phyloP scores from a whole-genome alignment of 2,888 invertebrate genomes.

The Andricus curvator region DNA sequence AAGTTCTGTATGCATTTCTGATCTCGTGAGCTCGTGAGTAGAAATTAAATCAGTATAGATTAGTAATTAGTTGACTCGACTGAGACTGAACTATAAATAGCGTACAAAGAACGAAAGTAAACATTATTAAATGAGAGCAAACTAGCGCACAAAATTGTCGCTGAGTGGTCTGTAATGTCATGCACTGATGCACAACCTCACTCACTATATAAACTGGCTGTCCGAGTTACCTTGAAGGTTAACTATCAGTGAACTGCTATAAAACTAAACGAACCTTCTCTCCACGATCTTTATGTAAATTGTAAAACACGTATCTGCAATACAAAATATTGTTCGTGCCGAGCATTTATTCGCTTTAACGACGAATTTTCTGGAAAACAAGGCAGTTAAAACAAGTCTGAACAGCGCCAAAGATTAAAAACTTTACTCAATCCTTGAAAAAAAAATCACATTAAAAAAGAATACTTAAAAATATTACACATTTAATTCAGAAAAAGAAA shows the following conservation, averaged over 20 bases:
- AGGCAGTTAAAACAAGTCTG: conserved; percentile 10
- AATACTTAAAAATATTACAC: too few species aligned
- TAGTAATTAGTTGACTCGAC: not conserved
- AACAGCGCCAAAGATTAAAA: not conserved
- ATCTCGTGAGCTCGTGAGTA: not conserved
- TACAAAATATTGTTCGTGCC: not conserved
- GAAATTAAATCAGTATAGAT: conserved; percentile 1
- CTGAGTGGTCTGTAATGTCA: conserved; percentile 49
- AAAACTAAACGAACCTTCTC: conserved; percentile 55
- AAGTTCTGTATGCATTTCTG: not conserved
- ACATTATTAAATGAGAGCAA: conserved; percentile 36
- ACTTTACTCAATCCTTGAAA: not conserved
- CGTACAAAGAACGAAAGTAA: conserved; percentile 31
- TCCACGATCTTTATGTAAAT: conserved; percentile 43
- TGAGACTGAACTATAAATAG: conserved; percentile 9
- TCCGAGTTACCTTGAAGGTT: conserved; percentile 62
- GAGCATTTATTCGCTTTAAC: conserved; percentile 20
- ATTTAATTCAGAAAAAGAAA: too few species aligned
- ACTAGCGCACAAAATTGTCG: conserved; percentile 24
- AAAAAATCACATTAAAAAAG: not conserved
- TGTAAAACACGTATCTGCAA: conserved; percentile 16
- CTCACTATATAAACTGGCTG: conserved; percentile 42
- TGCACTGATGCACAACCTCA: conserved; percentile 62
- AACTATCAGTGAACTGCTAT: conserved; percentile 56
- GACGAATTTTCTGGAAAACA: conserved; percentile 37